Evolutionary conservation across 2,797 vertebrate genomes (phyloP).

Genomic region (Emydoidea blandingii): DNA sequence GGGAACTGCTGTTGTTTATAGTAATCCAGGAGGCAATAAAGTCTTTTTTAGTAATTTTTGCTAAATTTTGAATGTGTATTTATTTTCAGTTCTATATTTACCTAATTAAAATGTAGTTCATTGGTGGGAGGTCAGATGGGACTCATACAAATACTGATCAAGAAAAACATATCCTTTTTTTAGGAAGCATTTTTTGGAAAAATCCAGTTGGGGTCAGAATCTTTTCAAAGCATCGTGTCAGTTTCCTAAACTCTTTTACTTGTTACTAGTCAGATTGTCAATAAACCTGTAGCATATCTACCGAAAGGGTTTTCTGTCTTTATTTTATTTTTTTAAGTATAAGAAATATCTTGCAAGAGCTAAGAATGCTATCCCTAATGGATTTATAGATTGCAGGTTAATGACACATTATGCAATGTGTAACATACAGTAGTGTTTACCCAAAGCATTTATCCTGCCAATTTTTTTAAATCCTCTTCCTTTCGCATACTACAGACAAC

Average conservation of each 20-base stretch:
- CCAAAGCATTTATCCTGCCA: background rate
- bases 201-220: background rate
- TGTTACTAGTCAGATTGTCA: background rate
- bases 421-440: background rate
- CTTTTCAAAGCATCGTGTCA: background rate
- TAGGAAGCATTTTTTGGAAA: background rate
- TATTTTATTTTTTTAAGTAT: background rate
- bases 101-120: background rate
- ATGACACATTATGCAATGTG: background rate
- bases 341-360: background rate
- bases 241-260: background rate
- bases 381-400: background rate
- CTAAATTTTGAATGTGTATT: background rate
- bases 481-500: constrained; percentile 5
- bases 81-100: background rate
- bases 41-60: background rate
- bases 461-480: background rate
- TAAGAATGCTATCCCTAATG: background rate
- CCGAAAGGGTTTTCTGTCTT: background rate
- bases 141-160: background rate
- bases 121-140: background rate
- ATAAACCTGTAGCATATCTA: background rate
- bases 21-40: background rate
- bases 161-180: background rate
- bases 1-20: background rate